Evolutionary conservation across 2,888 invertebrate genomes (phyloP), one percentile per base, ranked within the genome.

Genomic region (Mantis religiosa): DNA sequence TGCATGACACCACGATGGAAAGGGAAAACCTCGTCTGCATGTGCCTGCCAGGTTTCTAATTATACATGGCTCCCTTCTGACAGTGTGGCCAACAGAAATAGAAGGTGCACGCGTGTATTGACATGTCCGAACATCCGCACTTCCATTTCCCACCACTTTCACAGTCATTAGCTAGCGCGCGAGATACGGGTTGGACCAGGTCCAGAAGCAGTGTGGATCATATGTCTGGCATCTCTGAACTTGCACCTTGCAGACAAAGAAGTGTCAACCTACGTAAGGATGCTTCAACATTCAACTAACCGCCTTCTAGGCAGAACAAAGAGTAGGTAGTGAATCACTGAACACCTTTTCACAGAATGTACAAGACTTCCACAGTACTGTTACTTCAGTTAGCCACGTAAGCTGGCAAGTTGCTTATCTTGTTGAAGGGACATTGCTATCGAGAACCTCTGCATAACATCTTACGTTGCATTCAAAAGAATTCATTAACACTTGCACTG

Each of bases 1-100:
- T 71, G 54, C 54, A 71, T 71, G 54, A 71, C 54, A 71, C 54
- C 54, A 71, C 54, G 54, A 20, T 25, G 20, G 54, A 71, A 71
- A 71, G 54, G 54, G 54, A 71, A 71, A 71, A 71, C 54, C 54
- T 71, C 54, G 54, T 71, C 54, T 71, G 54, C 54, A 71, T 71
- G 54, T 54, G 54, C 14, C 28, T n/a, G 28, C 87, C 34, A 87
- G 87, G 34, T 82, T 87, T 87, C 87, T 87, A 87, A 87, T 34
- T 87, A 82, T 87, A 87, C n/a, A n/a, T 34, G 30, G 34, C 87
- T 87, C 34, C 34, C 71, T 85, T 86, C 71, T 71, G 71, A 86
- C 86, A 86, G 27, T 54, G 85, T 86, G 25, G 28, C 81, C 81
- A 71, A 27, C 86, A 8, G 81, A 81, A 86, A 86, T 86, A 86